Conservation (phyloP, 1,140 invertebrate species). For the Formica selysi region DNA sequence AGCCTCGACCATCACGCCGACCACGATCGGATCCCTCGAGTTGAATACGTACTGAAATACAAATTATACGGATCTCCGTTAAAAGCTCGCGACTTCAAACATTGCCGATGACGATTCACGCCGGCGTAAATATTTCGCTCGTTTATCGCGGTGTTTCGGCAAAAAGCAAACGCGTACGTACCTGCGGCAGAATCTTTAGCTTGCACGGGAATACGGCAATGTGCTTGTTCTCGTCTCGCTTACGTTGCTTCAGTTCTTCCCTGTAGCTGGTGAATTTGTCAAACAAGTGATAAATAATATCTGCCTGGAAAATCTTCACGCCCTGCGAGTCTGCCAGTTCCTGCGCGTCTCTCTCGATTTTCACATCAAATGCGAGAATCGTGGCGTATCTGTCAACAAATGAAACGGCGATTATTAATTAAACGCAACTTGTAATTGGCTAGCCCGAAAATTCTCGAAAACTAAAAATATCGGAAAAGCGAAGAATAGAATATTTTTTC, state of each 20-base stretch:
- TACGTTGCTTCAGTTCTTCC: slow-evolving; percentile 97
- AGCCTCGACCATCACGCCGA: slow-evolving; percentile 98
- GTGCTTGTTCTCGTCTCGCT: slow-evolving; percentile 97
- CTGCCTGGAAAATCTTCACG: slow-evolving; percentile 99
- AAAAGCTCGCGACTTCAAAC: background rate
- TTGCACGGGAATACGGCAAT: slow-evolving; percentile 99
- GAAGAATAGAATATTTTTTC: background rate
- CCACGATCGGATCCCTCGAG: slow-evolving; percentile 98
- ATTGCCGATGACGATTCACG: slow-evolving; percentile 1
- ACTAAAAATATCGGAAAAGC: background rate
- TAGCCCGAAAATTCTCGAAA: background rate
- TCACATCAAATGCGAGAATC: slow-evolving; percentile 99
- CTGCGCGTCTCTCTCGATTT: slow-evolving; percentile 98
- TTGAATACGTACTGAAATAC: slow-evolving; percentile 97
- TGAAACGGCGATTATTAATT: slow-evolving; percentile 1
- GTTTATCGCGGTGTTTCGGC: slow-evolving; percentile 21
- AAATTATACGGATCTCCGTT: slow-evolving; percentile 15
- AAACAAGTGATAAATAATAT: slow-evolving; percentile 99
- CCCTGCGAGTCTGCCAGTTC: slow-evolving; percentile 97
- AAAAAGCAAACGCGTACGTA: slow-evolving; percentile 75
- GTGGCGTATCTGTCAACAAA: slow-evolving; percentile 93
- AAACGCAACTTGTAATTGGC: background rate
- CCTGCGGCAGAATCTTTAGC: slow-evolving; percentile 94
- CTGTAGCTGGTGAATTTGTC: slow-evolving; percentile 98
- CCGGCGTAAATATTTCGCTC: slow-evolving; percentile 21